Conservation (phyloP, 1,140 invertebrate genomes). For the Lanistes nyassanus region DNA sequence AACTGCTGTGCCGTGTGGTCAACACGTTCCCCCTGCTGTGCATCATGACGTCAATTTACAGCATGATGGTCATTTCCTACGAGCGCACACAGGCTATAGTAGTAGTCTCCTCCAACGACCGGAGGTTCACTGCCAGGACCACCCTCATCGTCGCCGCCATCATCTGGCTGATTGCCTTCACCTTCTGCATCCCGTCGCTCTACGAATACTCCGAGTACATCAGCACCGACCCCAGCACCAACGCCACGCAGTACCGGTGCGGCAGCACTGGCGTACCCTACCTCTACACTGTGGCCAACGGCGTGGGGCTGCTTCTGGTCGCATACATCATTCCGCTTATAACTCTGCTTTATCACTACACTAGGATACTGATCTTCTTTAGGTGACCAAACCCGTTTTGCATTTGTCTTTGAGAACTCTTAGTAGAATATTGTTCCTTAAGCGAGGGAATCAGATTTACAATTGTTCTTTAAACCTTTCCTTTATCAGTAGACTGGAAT, state of each 20-base stretch:
- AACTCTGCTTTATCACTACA: constrained; percentile 38
- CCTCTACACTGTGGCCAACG: constrained; percentile 30
- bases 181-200: constrained; percentile 32
- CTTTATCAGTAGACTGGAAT: too few species aligned
- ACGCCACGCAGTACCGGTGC: constrained; percentile 30
- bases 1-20: constrained; percentile 39
- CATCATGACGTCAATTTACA: constrained; percentile 47
- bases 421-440: too few species aligned
- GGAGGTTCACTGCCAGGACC: constrained; percentile 3
- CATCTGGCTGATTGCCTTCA: constrained; percentile 33
- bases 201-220: constrained; percentile 35
- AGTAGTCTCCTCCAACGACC: not conserved
- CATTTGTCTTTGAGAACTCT: too few species aligned
- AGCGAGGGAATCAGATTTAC: too few species aligned
- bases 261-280: constrained; percentile 23
- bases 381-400: constrained; percentile 7
- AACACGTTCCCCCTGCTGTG: constrained; percentile 42
- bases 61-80: constrained; percentile 41
- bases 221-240: not conserved
- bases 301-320: constrained; percentile 33
- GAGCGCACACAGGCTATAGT: constrained; percentile 45
- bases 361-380: constrained; percentile 33
- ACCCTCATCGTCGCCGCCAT: constrained; percentile 17
- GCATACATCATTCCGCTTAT: constrained; percentile 38
- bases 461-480: too few species aligned